Percentiles rank a stretch among this genome's conserved stretches.
phyloP scores from a whole-genome alignment of 2,888 invertebrate genomes.

The Poecilus cupreus region DNA sequence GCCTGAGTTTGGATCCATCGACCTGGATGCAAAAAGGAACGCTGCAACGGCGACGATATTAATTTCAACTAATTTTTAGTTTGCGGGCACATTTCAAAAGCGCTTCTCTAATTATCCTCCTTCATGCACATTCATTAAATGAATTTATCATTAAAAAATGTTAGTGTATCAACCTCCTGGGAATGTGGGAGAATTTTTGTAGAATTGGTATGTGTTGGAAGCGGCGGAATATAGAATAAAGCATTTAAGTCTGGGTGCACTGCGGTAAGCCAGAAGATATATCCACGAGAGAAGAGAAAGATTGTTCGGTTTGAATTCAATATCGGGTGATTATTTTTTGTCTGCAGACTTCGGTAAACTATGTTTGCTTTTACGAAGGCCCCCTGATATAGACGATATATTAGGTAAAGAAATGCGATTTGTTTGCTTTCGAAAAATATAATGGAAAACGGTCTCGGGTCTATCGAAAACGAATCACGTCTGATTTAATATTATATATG shows the following conservation, averaged over 20 bases:
- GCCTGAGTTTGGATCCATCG: neutral
- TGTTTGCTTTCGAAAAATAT: conserved; percentile 60
- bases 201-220: no score
- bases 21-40: conserved; percentile 27
- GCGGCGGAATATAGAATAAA: neutral
- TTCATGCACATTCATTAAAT: conserved; percentile 1
- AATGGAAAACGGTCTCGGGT: conserved; percentile 58
- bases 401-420: conserved; percentile 60
- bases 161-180: no score
- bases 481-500: conserved; percentile 59
- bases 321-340: conserved; percentile 57
- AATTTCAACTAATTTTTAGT: conserved; percentile 58
- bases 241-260: neutral
- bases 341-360: conserved; percentile 54
- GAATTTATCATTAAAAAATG: no score
- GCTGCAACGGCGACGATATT: conserved; percentile 27
- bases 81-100: conserved; percentile 40
- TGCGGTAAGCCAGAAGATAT: neutral
- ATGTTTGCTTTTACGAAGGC: conserved; percentile 59
- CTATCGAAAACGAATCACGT: conserved; percentile 58
- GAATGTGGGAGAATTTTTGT: no score
- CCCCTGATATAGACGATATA: conserved; percentile 58
- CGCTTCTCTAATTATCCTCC: conserved; percentile 36
- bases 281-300: conserved; percentile 38
- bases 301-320: conserved; percentile 57